Conservation (phyloP, 1,140 invertebrate species). For the Archivesica marissinica region DNA sequence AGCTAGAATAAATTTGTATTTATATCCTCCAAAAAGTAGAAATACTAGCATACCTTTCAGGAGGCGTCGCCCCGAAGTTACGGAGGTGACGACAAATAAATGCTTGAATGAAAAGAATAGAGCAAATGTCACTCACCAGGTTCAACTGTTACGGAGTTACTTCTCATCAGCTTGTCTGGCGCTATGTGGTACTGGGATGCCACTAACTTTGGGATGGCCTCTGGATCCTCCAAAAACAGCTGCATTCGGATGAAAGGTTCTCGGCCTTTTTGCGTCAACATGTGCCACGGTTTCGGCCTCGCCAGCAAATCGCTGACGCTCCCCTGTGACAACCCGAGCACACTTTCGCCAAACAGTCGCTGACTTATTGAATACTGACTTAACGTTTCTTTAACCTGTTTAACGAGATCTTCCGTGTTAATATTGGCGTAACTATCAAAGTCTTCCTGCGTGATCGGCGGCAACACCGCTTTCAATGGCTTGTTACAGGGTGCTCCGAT, state of each 20-base stretch:
- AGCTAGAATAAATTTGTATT: too few species aligned
- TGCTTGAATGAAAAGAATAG: neutral
- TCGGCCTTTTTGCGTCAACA: conserved; percentile 98
- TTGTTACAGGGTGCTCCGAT: conserved; percentile 87
- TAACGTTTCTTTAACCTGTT: conserved; percentile 97
- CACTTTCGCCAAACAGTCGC: conserved; percentile 98
- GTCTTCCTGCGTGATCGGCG: conserved; percentile 99
- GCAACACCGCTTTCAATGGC: conserved; percentile 97
- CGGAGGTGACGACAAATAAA: neutral
- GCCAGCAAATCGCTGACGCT: conserved; percentile 99
- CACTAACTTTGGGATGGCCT: conserved; percentile 97
- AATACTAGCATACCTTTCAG: too few species aligned
- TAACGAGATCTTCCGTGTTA: conserved; percentile 99
- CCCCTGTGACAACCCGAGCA: conserved; percentile 93
- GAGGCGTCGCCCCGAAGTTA: too few species aligned
- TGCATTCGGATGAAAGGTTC: conserved; percentile 99
- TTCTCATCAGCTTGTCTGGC: conserved; percentile 90
- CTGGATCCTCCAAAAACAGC: conserved; percentile 97
- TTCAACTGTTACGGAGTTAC: conserved; percentile 65
- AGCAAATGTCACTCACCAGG: conserved; percentile 37
- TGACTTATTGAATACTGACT: conserved; percentile 99
- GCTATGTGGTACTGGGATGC: conserved; percentile 99
- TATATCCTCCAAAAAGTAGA: too few species aligned
- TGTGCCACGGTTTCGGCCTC: conserved; percentile 99
- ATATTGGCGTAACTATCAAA: conserved; percentile 99